Base-by-base conservation (phyloP, 2,113 vertebrate genomes). In the Oreocharis arfaki region DNA sequence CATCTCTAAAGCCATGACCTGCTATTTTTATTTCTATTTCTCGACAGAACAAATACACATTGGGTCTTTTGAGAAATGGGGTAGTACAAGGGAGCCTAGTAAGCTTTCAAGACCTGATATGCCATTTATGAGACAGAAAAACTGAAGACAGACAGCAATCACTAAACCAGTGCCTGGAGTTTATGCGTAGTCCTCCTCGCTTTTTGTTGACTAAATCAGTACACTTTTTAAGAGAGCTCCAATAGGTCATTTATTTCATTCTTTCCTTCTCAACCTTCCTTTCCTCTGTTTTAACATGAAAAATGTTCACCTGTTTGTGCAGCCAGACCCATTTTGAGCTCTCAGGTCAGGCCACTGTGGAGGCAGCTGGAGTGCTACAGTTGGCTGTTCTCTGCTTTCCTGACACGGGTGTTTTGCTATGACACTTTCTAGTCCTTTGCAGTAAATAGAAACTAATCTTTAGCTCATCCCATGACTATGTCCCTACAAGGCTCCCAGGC, bases 391-490 rank as follows among this genome's bases (percentile, higher is more conserved):
- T 52, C 79, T 74, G 39, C 67, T 61, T 63, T 70, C 50, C 63
- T 88, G 71, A 39, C 44, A 60, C 3, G 11, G 22, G 35, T 33
- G 39, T 49, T 89, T 92, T 89, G 60, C 59, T 92, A 13, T 15
- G 41, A 86, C 14, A 23, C 71, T 74, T 86, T 70, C 39, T 74
- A 70, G 47, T 86, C 42, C 79, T 92, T 77, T 60, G 75, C 79
- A 94, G 55, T 87, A 96, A 95, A 94, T 37, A 90, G 87, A 95
- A 95, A 61, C 68, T 91, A 84, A 95, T 96, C 87, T 93, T 90
- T n/a, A 91, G 47, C 78, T 88, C 47, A 60, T 44, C 57, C 47
- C 52, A 17, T 42, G 71, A 27, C 68, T 67, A 35, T 89, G 84
- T 81, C 56, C 73, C 73, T 88, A 32, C 53, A 90, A 88, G 79